A percentile compares a stretch with the other conserved stretches of the same genome.
Conservation (phyloP, 2,113 vertebrate genomes). For the Carollia perspicillata region DNA sequence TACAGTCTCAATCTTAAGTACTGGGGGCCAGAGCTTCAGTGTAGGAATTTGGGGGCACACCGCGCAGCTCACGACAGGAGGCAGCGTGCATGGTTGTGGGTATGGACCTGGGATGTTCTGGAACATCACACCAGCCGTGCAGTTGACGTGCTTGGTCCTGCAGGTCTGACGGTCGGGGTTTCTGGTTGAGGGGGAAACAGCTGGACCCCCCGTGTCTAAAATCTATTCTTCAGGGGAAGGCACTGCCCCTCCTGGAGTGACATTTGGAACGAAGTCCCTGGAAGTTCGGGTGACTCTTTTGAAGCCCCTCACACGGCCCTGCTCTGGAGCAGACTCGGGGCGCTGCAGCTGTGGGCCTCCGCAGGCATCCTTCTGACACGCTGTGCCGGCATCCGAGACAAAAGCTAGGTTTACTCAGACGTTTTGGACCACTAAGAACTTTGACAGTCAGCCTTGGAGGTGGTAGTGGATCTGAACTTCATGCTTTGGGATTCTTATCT, state of each 20-base stretch:
- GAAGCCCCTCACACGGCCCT: background rate
- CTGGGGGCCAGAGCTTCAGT: background rate
- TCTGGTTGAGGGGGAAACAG: background rate
- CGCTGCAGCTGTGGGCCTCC: background rate
- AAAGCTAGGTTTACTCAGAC: background rate
- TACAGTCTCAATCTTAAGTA: background rate
- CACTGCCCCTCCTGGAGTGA: background rate
- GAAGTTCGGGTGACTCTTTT: background rate
- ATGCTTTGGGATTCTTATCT: background rate
- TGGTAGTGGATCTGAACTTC: background rate
- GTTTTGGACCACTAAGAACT: background rate
- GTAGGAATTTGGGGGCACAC: background rate
- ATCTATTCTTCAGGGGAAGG: background rate
- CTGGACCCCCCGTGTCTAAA: background rate
- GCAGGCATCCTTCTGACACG: rapidly evolving
- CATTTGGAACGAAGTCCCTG: background rate
- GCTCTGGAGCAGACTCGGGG: rapidly evolving
- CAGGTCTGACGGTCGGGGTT: background rate
- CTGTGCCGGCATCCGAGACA: background rate
- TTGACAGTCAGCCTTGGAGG: too few relatives aligned
- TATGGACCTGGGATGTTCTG: background rate
- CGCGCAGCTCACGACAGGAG: background rate
- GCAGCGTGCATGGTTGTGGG: background rate
- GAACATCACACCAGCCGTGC: too few relatives aligned
- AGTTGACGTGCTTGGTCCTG: background rate